These are phyloP conservation scores for Turnix velox DNA, from an alignment of 2,113 vertebrate genomes.

Conservation along the genomic window DNA sequence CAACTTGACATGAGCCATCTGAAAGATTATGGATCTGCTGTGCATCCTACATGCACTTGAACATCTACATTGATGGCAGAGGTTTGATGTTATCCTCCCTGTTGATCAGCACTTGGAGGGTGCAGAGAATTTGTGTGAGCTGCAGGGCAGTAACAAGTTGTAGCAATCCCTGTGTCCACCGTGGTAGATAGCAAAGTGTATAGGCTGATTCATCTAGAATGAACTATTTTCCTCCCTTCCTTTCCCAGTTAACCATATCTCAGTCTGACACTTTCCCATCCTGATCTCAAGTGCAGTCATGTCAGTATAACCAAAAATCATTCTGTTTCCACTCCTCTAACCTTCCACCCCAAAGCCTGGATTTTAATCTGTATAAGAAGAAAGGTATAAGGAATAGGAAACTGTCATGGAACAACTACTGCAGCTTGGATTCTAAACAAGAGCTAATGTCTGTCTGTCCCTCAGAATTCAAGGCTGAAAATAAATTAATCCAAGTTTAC, in stretches of 20 bases:
- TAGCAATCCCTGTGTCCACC: neutral
- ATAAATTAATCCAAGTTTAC: neutral
- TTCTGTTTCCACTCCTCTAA: neutral
- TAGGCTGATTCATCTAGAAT: neutral
- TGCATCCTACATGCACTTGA: neutral
- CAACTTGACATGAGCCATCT: neutral
- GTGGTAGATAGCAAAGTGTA: neutral
- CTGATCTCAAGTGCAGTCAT: neutral
- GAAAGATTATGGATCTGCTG: neutral
- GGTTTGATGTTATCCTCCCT: neutral
- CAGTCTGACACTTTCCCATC: neutral
- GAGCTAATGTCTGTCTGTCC: neutral
- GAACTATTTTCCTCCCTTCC: neutral
- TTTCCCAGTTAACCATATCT: neutral
- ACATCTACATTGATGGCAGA: neutral
- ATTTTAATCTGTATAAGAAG: neutral
- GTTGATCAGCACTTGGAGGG: neutral
- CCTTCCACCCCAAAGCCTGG: neutral
- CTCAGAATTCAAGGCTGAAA: neutral
- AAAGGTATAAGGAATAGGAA: neutral
- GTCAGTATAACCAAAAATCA: neutral
- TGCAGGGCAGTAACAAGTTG: neutral
- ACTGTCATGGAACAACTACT: neutral
- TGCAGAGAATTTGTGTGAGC: neutral
- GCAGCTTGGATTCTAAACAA: neutral